Conservation (phyloP, 2,888 invertebrate species). For the Eristalis tenax region DNA sequence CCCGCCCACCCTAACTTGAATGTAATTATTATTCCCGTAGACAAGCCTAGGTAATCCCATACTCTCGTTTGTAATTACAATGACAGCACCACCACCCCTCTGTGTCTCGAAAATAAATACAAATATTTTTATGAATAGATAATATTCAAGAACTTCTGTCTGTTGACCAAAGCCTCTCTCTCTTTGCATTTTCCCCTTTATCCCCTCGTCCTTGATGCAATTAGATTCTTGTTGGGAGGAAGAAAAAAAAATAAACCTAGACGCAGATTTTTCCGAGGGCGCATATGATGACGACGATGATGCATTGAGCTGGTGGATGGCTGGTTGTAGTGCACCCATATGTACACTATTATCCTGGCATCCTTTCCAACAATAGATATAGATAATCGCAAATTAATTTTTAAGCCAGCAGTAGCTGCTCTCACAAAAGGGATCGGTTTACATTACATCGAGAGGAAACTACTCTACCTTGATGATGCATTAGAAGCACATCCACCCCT, state of each 20-base stretch:
- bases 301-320: constrained; percentile 73
- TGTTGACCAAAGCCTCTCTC: constrained; percentile 32
- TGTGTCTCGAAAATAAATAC: constrained; percentile 28
- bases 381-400: constrained; percentile 82
- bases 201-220: constrained; percentile 18
- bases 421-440: constrained; percentile 55
- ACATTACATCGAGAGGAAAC: constrained; percentile 41
- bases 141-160: constrained; percentile 27
- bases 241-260: constrained; percentile 14
- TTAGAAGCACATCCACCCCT: constrained; percentile 44
- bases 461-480: constrained; percentile 42
- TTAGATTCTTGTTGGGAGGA: constrained; percentile 22
- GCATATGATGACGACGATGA: constrained; percentile 74
- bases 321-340: constrained; percentile 55
- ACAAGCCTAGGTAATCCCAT: constrained; percentile 76
- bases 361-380: constrained; percentile 75
- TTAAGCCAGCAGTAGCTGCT: constrained; percentile 72
- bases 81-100: constrained; percentile 20
- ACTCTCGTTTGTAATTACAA: constrained; percentile 77
- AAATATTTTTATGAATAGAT: constrained; percentile 63
- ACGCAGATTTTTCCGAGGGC: constrained; percentile 20
- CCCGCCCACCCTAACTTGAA: constrained; percentile 57
- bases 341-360: constrained; percentile 65
- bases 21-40: constrained; percentile 58
- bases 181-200: background rate